Evolutionary conservation across 1,140 invertebrate genomes (phyloP).

Genomic region (Ctenoplectra terminalis): DNA sequence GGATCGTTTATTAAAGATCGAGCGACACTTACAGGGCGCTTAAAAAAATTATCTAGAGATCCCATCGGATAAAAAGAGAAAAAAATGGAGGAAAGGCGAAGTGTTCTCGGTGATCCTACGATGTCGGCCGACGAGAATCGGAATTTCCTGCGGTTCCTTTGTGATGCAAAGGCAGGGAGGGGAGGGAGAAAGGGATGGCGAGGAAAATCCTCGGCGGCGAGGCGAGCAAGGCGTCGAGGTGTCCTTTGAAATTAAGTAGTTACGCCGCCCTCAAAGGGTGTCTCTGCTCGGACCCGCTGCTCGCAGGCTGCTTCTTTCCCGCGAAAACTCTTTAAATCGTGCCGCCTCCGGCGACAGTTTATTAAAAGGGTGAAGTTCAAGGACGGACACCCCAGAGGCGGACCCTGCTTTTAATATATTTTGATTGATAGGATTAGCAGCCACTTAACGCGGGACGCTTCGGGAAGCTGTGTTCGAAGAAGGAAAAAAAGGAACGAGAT

Average conservation of each 20-base stretch:
- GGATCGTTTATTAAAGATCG: too few relatives aligned
- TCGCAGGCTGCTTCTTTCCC: conserved; percentile 64
- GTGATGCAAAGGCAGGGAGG: conserved; percentile 77
- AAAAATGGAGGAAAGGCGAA: conserved; percentile 43
- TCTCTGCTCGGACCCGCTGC: conserved; percentile 40
- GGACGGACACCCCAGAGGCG: conserved; percentile 41
- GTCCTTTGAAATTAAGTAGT: conserved; percentile 79
- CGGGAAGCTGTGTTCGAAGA: conserved; percentile 6
- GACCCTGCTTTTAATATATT: conserved; percentile 77
- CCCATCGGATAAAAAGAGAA: conserved; percentile 63
- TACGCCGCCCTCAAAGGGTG: conserved; percentile 72
- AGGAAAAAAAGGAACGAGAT: neutral
- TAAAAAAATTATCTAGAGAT: too few relatives aligned
- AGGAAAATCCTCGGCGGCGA: conserved; percentile 52
- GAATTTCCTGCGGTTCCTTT: conserved; percentile 79
- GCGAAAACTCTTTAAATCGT: conserved; percentile 76
- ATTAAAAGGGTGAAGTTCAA: conserved; percentile 79
- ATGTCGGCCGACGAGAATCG: conserved; percentile 71
- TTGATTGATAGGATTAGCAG: conserved; percentile 80
- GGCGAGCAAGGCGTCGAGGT: conserved; percentile 59
- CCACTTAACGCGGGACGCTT: conserved; percentile 45
- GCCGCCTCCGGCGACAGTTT: conserved; percentile 69
- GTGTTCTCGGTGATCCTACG: conserved; percentile 53
- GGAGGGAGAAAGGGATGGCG: conserved; percentile 46
- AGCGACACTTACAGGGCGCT: too few relatives aligned